These are phyloP conservation scores for Cosmia trapezina DNA, from an alignment of 2,888 invertebrate genomes.

Conservation along the genomic window DNA sequence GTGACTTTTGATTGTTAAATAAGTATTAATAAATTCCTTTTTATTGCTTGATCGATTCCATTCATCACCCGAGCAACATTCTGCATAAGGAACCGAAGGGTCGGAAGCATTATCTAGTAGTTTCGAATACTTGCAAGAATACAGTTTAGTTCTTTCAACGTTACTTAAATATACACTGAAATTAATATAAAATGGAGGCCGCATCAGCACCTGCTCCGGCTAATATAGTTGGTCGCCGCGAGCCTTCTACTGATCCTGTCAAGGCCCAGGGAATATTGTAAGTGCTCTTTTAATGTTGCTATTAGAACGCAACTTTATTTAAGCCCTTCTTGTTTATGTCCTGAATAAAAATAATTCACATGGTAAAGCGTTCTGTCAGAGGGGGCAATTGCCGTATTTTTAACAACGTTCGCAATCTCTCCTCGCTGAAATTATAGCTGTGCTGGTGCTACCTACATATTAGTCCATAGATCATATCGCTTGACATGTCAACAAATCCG, in stretches of 20 bases:
- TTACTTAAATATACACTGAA: background rate
- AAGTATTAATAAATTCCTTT: conserved; percentile 53
- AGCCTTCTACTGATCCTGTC: conserved; percentile 83
- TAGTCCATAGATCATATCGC: background rate
- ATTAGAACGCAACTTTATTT: background rate
- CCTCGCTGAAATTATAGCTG: too few relatives aligned
- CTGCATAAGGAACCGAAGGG: conserved; percentile 48
- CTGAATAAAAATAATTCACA: background rate
- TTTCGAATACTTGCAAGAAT: conserved; percentile 27
- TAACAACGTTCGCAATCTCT: too few relatives aligned
- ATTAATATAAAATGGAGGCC: conserved; percentile 76
- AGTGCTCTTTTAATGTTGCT: conserved; percentile 50
- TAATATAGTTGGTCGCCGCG: conserved; percentile 76
- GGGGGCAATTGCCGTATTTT: too few relatives aligned
- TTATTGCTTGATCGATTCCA: conserved; percentile 68
- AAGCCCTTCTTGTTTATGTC: background rate
- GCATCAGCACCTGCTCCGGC: conserved; percentile 73
- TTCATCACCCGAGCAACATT: conserved; percentile 65
- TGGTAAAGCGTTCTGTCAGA: background rate
- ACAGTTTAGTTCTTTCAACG: conserved; percentile 32
- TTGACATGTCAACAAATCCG: background rate
- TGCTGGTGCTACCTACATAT: too few relatives aligned
- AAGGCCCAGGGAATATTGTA: conserved; percentile 88
- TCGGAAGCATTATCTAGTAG: conserved; percentile 50
- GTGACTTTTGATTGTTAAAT: conserved; percentile 63